phyloP scores from a whole-genome alignment of 2,888 invertebrate species.

The Pyrocoelia pectoralis region DNA sequence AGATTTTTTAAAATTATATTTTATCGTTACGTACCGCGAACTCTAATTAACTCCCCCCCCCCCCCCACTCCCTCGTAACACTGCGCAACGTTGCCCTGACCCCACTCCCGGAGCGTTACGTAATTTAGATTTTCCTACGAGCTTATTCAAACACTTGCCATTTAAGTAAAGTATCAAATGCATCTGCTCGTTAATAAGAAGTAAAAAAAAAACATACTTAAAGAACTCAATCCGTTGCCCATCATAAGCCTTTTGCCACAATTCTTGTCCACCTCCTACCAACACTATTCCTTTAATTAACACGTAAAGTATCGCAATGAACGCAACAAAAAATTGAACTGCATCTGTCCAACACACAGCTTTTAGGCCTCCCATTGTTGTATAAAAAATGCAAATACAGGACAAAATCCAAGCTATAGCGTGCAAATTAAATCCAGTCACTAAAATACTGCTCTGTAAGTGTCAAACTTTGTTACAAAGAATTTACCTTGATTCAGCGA shows the following conservation, averaged over 20 bases:
- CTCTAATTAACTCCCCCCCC: no score
- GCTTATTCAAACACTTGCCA: no score
- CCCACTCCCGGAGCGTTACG: no score
- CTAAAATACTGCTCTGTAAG: conserved; percentile 57
- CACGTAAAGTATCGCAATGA: conserved; percentile 51
- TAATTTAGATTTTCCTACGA: no score
- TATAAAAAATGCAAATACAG: conserved; percentile 76
- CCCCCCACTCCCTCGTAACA: no score
- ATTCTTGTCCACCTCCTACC: conserved; percentile 50
- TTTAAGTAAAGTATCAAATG: no score
- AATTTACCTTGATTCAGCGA: conserved; percentile 71
- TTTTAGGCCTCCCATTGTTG: conserved; percentile 72
- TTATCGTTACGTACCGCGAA: no score
- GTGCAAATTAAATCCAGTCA: conserved; percentile 70
- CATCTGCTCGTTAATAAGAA: no score
- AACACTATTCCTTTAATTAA: conserved; percentile 52
- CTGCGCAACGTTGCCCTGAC: no score
- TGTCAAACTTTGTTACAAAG: background rate
- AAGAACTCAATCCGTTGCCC: conserved; percentile 53
- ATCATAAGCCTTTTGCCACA: conserved; percentile 52
- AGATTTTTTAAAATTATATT: no score
- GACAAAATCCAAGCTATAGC: conserved; percentile 72
- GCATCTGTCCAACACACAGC: conserved; percentile 72
- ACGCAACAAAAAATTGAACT: conserved; percentile 59
- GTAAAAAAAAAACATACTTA: no score